Conservation (phyloP, 2,888 invertebrate genomes). For the Tigriopus californicus region DNA sequence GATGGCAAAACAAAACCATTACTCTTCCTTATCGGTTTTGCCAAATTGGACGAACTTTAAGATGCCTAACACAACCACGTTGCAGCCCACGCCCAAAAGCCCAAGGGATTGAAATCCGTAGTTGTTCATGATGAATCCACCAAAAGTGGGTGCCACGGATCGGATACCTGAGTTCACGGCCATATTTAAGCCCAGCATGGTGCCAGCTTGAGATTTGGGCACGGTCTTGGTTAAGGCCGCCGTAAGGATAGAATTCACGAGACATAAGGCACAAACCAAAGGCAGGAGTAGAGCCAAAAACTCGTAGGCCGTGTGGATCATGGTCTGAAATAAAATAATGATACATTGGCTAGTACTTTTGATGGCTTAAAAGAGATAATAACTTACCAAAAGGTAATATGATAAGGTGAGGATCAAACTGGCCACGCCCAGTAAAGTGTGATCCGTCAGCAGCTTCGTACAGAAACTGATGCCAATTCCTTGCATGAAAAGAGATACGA, state of each 20-base stretch:
- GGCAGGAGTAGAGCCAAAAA: conserved; percentile 3
- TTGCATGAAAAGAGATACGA: conserved; percentile 9
- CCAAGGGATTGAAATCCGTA: conserved; percentile 9
- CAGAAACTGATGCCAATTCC: conserved; percentile 3
- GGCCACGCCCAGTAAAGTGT: background rate
- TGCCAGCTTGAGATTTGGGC: conserved; percentile 2
- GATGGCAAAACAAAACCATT: no score
- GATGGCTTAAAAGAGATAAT: background rate
- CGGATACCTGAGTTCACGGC: conserved; percentile 10
- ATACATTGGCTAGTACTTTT: background rate
- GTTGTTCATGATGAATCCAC: background rate
- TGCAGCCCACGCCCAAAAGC: conserved; percentile 2
- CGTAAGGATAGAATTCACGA: conserved; percentile 3
- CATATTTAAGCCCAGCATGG: conserved; percentile 11
- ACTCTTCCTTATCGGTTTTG: background rate
- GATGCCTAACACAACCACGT: background rate
- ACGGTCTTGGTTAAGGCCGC: conserved; percentile 9
- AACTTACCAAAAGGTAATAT: conserved; percentile 8
- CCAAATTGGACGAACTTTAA: background rate
- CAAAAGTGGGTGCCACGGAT: conserved; percentile 5
- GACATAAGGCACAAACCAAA: conserved; percentile 2
- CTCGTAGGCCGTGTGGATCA: background rate
- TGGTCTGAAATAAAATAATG: conserved; percentile 9
- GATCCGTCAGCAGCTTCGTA: background rate
- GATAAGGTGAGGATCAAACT: background rate